These are phyloP conservation scores for Cavia aperea DNA, from an alignment of 2,113 vertebrate genomes.

Conservation along the genomic window DNA sequence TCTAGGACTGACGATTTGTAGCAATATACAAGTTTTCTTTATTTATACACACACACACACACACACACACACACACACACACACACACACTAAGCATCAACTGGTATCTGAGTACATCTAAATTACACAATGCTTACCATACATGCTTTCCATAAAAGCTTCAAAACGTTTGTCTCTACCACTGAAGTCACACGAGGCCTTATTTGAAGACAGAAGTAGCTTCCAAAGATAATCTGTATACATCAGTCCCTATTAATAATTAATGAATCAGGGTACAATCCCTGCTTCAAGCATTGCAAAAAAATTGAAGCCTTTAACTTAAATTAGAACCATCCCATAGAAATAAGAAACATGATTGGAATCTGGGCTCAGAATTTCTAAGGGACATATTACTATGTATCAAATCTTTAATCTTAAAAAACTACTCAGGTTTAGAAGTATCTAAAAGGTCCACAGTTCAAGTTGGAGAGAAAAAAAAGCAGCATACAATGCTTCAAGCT, in stretches of 20 bases:
- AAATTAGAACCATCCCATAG: background rate
- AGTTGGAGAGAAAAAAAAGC: background rate
- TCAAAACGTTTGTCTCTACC: background rate
- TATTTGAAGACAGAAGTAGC: constrained; percentile 41
- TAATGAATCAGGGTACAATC: background rate
- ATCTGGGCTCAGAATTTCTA: constrained; percentile 7
- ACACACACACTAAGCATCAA: background rate
- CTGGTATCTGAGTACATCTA: constrained; percentile 10
- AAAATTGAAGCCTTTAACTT: background rate
- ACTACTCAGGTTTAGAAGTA: constrained; percentile 38
- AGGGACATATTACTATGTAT: background rate
- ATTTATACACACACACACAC: background rate
- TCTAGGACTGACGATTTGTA: constrained; percentile 1
- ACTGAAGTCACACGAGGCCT: constrained; percentile 24
- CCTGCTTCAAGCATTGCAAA: background rate
- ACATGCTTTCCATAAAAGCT: constrained; percentile 10
- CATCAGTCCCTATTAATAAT: constrained; percentile 28
- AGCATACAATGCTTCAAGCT: background rate
- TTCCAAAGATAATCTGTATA: constrained; percentile 31
- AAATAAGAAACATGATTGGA: constrained; percentile 30
- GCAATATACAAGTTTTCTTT: constrained; percentile 20
- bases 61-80: background rate
- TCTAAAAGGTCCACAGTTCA: constrained; percentile 34
- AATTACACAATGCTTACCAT: constrained; percentile 1
- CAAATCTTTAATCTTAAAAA: constrained; percentile 39